phyloP scores from a whole-genome alignment of 1,140 invertebrate species.

The Aphidius gifuensis region DNA sequence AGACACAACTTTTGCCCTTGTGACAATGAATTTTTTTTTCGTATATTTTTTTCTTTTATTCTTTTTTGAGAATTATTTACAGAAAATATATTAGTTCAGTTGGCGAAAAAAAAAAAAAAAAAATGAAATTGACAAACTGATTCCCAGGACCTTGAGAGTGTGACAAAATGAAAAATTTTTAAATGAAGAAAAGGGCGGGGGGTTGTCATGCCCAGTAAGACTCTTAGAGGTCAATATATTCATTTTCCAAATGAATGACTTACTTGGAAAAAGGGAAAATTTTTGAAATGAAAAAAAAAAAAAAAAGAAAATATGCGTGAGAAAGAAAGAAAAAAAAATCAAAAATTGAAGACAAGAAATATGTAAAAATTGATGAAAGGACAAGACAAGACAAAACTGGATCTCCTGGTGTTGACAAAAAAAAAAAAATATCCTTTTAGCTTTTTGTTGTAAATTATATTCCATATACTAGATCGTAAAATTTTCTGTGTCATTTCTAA shows the following conservation, averaged over 20 bases:
- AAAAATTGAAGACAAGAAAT: constrained; percentile 6
- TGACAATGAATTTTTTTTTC: neutral
- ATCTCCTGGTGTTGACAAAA: constrained; percentile 26
- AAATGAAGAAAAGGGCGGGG: no score
- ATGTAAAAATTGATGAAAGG: constrained; percentile 5
- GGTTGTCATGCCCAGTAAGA: no score
- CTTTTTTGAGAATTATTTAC: neutral
- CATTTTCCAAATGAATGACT: no score
- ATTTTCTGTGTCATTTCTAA: constrained; percentile 18
- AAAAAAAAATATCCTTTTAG: constrained; percentile 4
- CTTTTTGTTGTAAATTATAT: constrained; percentile 41
- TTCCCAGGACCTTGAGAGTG: no score
- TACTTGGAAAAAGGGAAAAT: no score
- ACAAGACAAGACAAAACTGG: constrained; percentile 10
- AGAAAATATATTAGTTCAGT: neutral
- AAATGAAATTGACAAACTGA: neutral
- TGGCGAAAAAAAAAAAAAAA: neutral
- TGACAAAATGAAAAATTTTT: no score
- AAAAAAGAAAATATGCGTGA: neutral
- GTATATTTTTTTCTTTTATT: neutral
- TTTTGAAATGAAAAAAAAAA: neutral
- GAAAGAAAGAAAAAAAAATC: no score
- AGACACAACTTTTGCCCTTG: constrained; percentile 1
- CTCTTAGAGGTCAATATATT: no score
- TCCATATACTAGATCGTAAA: constrained; percentile 42